Base-by-base conservation (phyloP, 2,113 vertebrate species). In the Bucco capensis region DNA sequence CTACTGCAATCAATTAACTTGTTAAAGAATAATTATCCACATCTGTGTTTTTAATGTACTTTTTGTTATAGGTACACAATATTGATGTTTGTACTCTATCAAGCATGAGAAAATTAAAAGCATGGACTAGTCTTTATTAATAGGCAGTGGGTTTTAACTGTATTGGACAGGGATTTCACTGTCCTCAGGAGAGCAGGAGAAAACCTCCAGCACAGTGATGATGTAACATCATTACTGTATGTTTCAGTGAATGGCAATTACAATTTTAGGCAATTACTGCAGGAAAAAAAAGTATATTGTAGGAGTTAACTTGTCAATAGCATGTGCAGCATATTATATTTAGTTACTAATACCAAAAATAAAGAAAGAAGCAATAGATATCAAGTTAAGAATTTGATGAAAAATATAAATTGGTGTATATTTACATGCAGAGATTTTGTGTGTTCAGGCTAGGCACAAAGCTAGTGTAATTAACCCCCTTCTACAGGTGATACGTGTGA, bases 1-100 rank as follows among this genome's bases (percentile, higher is more conserved):
- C 38, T 81, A 13, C 46, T 82, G 40, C 14, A 69, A 85, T 94
- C 89, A 90, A 49, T 92, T 47, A 79, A 47, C 33, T 64, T 85
- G 49, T 80, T 75, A 60, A 84, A 72, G 71, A 89, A 49, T 87
- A 90, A 87, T 92, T 94, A 85, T 85, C 60, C 47, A 83, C 31
- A 40, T 75, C 46, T 40, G 7, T 78, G 49, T 42, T 94, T 67
- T 67, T 74, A 89, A 46, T 70, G 71, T 30, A 57, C 28, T 85
- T 75, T n/a, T 72, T 78, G 27, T 67, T 88, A 47, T 44, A 62
- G 65, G 33, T 85, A 40, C 19, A 11, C 12, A 33, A 30, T 53
- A 88, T 83, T 73, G 78, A 87, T 72, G 24, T 62, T 75, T 40
- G 24, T 66, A n/a, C 37, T 86, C 1, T 71, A 74, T 51, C 77